These are phyloP conservation scores for Ctenosaura bakeri DNA, from an alignment of 2,797 vertebrate species.

Conservation along the genomic window DNA sequence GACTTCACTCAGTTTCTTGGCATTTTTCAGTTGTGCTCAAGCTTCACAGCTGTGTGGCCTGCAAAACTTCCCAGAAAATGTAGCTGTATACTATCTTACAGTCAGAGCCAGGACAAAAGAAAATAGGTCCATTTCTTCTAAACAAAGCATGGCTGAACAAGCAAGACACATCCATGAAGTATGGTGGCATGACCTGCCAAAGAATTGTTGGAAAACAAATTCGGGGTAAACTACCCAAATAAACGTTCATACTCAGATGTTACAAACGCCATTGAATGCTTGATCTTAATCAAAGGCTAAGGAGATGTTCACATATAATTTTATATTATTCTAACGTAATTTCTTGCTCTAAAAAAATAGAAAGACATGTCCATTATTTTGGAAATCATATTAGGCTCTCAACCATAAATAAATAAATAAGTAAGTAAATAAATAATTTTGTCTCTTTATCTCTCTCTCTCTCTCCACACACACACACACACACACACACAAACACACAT, in stretches of 20 bases:
- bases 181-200: not conserved
- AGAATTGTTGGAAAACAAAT: not conserved
- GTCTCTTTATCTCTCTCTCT: no score
- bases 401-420: not conserved
- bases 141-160: not conserved
- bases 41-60: constrained; percentile 41
- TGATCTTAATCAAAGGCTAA: no score
- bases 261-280: not conserved
- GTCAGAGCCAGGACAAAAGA: not conserved
- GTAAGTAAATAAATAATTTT: no score
- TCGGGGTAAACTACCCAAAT: no score
- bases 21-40: constrained; percentile 33
- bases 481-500: not conserved
- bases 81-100: not conserved
- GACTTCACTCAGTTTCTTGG: constrained; percentile 63
- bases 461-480: not conserved
- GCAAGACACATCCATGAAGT: not conserved
- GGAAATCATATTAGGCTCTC: not conserved
- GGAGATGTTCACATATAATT: no score
- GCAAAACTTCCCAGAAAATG: constrained; percentile 28
- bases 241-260: not conserved
- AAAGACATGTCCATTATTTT: not conserved
- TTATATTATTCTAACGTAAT: not conserved
- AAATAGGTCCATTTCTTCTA: not conserved
- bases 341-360: not conserved